Evolutionary conservation across 2,113 vertebrate species (phyloP), one percentile per base, ranked within the genome.

Genomic region (Manacus vitellinus): DNA sequence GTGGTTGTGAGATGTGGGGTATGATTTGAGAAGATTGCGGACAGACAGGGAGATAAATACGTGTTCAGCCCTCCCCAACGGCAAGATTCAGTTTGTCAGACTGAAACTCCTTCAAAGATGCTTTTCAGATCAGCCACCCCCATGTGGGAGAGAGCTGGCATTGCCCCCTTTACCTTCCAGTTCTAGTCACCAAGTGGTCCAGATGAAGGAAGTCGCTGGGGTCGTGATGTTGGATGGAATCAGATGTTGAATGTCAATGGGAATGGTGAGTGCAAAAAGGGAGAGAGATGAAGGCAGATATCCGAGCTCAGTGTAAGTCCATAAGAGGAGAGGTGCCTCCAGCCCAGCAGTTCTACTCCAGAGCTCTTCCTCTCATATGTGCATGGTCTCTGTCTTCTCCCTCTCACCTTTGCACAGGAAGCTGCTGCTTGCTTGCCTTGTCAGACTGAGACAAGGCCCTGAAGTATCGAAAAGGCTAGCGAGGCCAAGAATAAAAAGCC

Each of bases 351-450:
- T 33, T 89, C 66, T 87, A 39, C 66, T 81, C 55, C 7, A 4
- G 44, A 86, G 35, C 39, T 1, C 52, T 65, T 95, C 61, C 39
- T 77, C 35, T 84, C 2, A 4, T 25, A 31, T 0, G 5, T 7
- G n/a, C 30, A 5, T 3, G 2, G 62, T 47, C 27, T 78, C 72
- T 23, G 63, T 22, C 91, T 56, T 67, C 89, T 90, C 63, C 66
- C 80, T 94, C 83, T 97, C 82, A 96, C 96, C 95, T 95, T 97
- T 81, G 88, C 95, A 93, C 96, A 97, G 97, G 97, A 97, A 97
- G 82, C 93, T 94, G 82, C 85, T 3, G 46, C 95, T 86, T 62
- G 65, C 86, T 90, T 81, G 94, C 88, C 89, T 81, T 95, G 72
- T 97, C 97, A 97, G 92, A 97, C 43, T 87, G 97, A 97, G 96